A percentile compares a stretch with the other conserved stretches of the same genome.
phyloP scores from a whole-genome alignment of 2,113 vertebrate genomes.

The Echinops telfairi region DNA sequence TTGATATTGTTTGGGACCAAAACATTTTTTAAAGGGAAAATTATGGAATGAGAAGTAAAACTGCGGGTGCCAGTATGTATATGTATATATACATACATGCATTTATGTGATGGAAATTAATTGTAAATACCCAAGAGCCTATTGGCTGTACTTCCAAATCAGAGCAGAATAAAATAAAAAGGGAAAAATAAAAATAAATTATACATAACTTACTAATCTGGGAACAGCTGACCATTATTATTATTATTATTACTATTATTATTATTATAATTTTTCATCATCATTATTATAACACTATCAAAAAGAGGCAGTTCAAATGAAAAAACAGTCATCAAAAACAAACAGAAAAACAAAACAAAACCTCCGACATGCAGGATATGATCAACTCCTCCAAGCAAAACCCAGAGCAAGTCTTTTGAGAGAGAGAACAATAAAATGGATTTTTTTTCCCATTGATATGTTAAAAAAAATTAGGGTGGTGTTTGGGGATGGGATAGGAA shows the following conservation, averaged over 20 bases:
- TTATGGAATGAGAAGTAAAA: slow-evolving; percentile 82
- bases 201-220: slow-evolving; percentile 99
- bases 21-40: slow-evolving; percentile 84
- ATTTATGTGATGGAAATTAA: slow-evolving; percentile 82
- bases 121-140: slow-evolving; percentile 94
- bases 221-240: slow-evolving; percentile 95
- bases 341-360: slow-evolving; percentile 87
- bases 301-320: slow-evolving; percentile 96
- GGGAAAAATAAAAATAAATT: slow-evolving; percentile 96
- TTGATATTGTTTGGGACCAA: slow-evolving; percentile 89
- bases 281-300: slow-evolving; percentile 93
- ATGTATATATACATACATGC: slow-evolving; percentile 84
- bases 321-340: slow-evolving; percentile 96
- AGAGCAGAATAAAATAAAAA: slow-evolving; percentile 92
- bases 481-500: slow-evolving; percentile 44
- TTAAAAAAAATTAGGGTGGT: slow-evolving; percentile 63
- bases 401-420: slow-evolving; percentile 90
- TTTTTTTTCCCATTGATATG: slow-evolving; percentile 61
- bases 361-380: slow-evolving; percentile 92
- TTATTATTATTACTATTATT: slow-evolving; percentile 96
- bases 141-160: slow-evolving; percentile 93
- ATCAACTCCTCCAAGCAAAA: slow-evolving; percentile 90
- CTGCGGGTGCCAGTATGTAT: slow-evolving; percentile 87
- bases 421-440: slow-evolving; percentile 85
- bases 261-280: slow-evolving; percentile 92